Evolutionary conservation across 2,797 vertebrate genomes (phyloP).

Genomic region (Somateria mollissima): DNA sequence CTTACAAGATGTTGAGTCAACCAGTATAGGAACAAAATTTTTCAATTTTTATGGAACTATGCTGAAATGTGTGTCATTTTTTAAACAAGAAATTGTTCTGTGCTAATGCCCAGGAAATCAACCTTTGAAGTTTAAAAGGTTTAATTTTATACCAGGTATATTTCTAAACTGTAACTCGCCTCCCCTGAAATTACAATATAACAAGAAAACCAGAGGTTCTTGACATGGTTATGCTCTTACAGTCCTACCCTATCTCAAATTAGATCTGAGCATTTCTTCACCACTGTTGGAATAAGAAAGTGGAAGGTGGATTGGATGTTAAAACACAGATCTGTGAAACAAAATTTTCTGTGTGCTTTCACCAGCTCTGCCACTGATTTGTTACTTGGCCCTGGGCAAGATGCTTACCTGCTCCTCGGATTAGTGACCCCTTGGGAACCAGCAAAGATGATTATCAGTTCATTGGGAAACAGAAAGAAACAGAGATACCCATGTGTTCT

Average conservation of each 20-base stretch:
- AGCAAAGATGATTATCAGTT: background rate
- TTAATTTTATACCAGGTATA: background rate
- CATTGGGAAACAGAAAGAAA: constrained; percentile 14
- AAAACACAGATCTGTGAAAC: background rate
- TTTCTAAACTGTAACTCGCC: background rate
- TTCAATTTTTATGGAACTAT: background rate
- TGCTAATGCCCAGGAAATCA: background rate
- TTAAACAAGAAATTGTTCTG: background rate
- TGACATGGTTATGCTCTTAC: background rate
- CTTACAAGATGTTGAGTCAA: constrained; percentile 44
- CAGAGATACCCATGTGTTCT: background rate
- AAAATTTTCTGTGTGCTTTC: constrained; percentile 4
- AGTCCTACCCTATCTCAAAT: constrained; percentile 49
- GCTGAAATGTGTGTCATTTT: background rate
- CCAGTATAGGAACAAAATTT: background rate
- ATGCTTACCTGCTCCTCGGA: constrained; percentile 38
- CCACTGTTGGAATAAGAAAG: background rate
- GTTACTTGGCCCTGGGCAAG: constrained; percentile 33
- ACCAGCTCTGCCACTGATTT: background rate
- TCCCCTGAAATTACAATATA: background rate
- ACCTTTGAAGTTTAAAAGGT: background rate
- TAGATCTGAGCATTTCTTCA: constrained; percentile 42
- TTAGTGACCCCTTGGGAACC: background rate
- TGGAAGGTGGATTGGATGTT: background rate
- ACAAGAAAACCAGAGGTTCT: constrained; percentile 7